Base-by-base conservation (phyloP, 2,797 vertebrate species). In the Periophthalmus magnuspinnatus region DNA sequence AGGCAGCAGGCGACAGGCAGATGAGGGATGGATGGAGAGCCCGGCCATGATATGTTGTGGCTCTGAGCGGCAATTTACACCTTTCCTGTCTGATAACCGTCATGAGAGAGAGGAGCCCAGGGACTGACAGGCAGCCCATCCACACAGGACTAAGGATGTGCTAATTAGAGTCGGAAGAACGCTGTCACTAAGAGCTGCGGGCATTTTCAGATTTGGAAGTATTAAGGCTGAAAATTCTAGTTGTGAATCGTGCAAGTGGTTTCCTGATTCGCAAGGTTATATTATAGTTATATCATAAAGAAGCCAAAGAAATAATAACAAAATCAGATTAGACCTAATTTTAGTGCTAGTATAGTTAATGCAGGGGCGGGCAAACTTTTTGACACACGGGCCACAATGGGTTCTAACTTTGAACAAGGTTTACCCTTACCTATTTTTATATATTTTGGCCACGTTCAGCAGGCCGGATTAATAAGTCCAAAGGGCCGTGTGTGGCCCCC, bases 51-150 rank as follows among this genome's bases (percentile, higher is more conserved):
- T 88, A 65, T 85, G 85, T 82, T 76, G 79, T 57, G 61, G 76
- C 86, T 80, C 71, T 61, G 68, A 81, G 84, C 66, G 65, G 86
- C 84, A 88, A 88, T 90, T 91, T 84, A 86, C 88, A 90, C 88
- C 81, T 86, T 84, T 85, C 85, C 80, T 69, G 72, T 90, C 71
- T 73, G 82, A 90, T 90, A 85, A 88, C 69, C 84, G 71, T 89
- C 83, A 86, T 75, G 78, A 61, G 34, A 52, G 52, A 52, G 79
- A 87, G 52, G 80, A 87, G 76, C 63, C 33, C 70, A 21, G 67
- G 58, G 80, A 55, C 58, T 77, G 68, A 57, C 60, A 21, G 65
- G 63, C 73, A 63, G 67, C 71, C 41, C 72, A 82, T 28, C 71
- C 76, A 81, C 74, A 78, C 83, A 80, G 74, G 64, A 65, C 71